phyloP scores from a whole-genome alignment of 2,113 vertebrate genomes.

The Gallinago media region DNA sequence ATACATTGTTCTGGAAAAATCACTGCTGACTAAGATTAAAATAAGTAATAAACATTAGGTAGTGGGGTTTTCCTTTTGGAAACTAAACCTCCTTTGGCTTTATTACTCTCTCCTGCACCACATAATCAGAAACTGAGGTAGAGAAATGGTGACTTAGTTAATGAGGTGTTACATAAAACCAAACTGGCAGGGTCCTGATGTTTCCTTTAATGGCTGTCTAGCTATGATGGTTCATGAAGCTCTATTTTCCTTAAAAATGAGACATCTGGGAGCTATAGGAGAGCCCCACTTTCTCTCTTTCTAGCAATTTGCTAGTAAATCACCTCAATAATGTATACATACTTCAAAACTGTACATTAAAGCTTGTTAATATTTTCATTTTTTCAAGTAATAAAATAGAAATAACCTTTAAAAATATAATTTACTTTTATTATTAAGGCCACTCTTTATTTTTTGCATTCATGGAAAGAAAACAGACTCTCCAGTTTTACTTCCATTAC shows the following conservation, averaged over 20 bases:
- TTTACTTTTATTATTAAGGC: background rate
- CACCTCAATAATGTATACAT: background rate
- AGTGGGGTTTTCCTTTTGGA: background rate
- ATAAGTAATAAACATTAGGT: background rate
- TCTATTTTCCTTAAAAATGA: background rate
- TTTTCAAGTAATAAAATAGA: background rate
- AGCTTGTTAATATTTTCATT: background rate
- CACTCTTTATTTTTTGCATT: background rate
- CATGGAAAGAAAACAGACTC: background rate
- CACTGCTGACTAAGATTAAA: background rate
- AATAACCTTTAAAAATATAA: background rate
- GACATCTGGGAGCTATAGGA: background rate
- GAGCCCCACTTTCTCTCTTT: background rate
- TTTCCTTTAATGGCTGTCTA: background rate
- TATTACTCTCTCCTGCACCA: conserved; percentile 6
- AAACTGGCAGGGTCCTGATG: background rate
- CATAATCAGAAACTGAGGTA: conserved; percentile 38
- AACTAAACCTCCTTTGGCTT: background rate
- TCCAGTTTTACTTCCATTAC: background rate
- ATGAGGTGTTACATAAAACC: background rate
- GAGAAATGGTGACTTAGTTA: conserved; percentile 4
- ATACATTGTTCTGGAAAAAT: background rate
- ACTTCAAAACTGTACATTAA: background rate
- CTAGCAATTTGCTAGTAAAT: background rate
- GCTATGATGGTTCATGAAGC: background rate